Evolutionary conservation across 2,113 vertebrate species (phyloP).

Genomic region (Shinisaurus crocodilurus): DNA sequence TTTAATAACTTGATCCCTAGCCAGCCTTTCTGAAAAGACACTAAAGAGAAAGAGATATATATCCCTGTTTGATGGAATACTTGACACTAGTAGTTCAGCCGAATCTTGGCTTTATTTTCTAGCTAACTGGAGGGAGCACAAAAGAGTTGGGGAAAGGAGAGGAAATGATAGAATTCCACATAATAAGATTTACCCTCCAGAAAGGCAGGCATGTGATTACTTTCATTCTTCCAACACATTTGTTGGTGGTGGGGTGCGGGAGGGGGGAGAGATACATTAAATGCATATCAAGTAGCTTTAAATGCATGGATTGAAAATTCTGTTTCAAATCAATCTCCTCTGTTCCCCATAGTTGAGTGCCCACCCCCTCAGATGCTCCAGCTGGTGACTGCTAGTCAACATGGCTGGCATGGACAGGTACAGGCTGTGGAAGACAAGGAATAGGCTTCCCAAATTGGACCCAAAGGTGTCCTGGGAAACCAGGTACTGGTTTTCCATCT

Average conservation of each 20-base stretch:
- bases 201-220: not conserved
- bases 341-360: not conserved
- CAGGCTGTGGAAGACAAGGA: not conserved
- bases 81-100: slow-evolving; percentile 2
- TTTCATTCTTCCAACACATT: not conserved
- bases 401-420: not conserved
- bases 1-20: slow-evolving; percentile 46
- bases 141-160: not conserved
- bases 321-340: not conserved
- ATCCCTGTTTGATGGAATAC: slow-evolving; percentile 16
- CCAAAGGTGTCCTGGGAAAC: not conserved
- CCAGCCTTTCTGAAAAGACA: slow-evolving; percentile 45
- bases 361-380: not conserved
- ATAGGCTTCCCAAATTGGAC: not conserved
- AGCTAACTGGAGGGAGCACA: not conserved
- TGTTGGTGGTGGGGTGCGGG: not conserved
- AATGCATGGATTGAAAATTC: not conserved
- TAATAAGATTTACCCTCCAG: not conserved
- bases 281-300: not conserved
- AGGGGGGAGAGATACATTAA: not conserved
- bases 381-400: not conserved
- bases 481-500: not conserved
- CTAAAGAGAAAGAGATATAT: slow-evolving; percentile 45
- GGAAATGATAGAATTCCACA: not conserved
- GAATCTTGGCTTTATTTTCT: not conserved